Conservation (phyloP, 1,140 invertebrate species). For the Nasonia longicornis region DNA sequence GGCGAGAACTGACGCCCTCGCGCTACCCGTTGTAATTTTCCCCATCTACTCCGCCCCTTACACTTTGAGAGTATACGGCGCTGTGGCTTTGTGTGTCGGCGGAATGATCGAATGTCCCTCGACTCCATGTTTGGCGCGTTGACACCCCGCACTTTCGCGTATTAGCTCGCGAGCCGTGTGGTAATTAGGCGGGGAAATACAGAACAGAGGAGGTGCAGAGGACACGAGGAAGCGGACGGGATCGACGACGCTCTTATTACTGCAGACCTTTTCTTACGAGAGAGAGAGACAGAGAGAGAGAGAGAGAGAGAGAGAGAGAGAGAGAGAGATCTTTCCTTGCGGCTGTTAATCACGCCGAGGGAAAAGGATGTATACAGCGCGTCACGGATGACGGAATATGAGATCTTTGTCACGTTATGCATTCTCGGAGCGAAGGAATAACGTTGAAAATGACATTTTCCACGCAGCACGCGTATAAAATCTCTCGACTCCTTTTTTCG, state of each 20-base stretch:
- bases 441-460: neutral
- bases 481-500: neutral
- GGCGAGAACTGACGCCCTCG: neutral
- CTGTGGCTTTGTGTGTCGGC: neutral
- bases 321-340: neutral
- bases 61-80: neutral
- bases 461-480: neutral
- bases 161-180: neutral
- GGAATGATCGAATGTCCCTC: constrained; percentile 13
- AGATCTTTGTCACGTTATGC: constrained; percentile 24
- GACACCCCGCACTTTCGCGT: constrained; percentile 33
- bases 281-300: neutral
- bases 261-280: constrained; percentile 24
- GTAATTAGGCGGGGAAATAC: neutral
- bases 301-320: too few relatives aligned
- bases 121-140: constrained; percentile 8
- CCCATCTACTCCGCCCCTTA: neutral
- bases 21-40: neutral
- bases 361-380: neutral
- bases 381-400: constrained; percentile 19
- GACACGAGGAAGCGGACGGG: constrained; percentile 32
- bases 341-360: constrained; percentile 33
- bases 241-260: constrained; percentile 24
- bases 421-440: neutral
- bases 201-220: neutral